A percentile compares a stretch with the other conserved stretches of the same genome.
Evolutionary conservation across 2,113 vertebrate species (phyloP).

Genomic region (Alouatta palliata): DNA sequence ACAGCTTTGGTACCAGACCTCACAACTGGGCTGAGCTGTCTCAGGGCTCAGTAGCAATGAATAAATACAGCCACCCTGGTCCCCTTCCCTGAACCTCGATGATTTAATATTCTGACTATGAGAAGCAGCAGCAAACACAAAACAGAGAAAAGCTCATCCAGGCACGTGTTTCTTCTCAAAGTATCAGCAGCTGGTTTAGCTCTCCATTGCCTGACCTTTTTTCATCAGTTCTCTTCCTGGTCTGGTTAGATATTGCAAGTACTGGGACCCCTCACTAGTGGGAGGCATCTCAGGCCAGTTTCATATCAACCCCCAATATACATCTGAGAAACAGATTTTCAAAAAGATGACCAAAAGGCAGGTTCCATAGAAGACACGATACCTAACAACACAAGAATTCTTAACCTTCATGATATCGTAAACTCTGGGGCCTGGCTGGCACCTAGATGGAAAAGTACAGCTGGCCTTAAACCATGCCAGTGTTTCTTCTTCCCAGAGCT

Average conservation of each 20-base stretch:
- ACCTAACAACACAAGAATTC: background rate
- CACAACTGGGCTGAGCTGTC: background rate
- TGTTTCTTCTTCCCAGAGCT: background rate
- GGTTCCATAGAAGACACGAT: background rate
- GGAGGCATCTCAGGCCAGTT: background rate
- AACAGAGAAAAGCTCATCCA: background rate
- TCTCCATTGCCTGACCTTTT: background rate
- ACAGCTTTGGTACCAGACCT: background rate
- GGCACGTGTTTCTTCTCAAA: background rate
- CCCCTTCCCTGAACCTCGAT: background rate
- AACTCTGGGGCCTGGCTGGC: background rate
- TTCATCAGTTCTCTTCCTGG: background rate
- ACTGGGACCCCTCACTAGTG: background rate
- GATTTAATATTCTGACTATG: background rate
- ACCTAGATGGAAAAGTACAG: background rate
- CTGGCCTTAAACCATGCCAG: background rate
- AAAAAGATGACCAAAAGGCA: background rate
- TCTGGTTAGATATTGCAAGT: background rate
- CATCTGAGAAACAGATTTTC: slow-evolving; percentile 15
- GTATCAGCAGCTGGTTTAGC: background rate
- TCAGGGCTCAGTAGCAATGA: background rate
- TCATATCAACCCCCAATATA: background rate
- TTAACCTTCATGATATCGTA: background rate
- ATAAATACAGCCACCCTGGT: background rate
- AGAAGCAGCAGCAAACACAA: background rate